Conservation (phyloP, 2,113 vertebrate species). For the Seriola aureovittata region DNA sequence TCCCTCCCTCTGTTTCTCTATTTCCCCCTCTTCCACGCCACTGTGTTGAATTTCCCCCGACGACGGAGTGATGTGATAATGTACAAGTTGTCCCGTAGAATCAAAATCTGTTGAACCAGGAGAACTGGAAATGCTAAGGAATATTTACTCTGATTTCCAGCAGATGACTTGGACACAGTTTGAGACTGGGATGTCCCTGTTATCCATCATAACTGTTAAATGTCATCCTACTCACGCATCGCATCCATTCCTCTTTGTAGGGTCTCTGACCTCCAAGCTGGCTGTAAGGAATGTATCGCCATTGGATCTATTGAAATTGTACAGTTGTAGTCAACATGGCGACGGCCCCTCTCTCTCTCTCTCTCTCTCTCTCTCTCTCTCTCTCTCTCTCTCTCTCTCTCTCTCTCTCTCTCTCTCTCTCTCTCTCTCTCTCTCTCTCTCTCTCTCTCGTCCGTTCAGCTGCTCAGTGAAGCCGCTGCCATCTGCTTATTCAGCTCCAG, state of each 20-base stretch:
- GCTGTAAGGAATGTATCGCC: background rate
- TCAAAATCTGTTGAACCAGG: constrained; percentile 14
- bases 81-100: constrained; percentile 46
- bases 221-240: background rate
- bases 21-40: constrained; percentile 59
- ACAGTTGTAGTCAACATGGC: constrained; percentile 60
- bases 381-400: constrained; percentile 27
- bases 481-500: constrained; percentile 74
- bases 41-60: constrained; percentile 66
- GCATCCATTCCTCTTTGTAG: background rate
- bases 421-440: constrained; percentile 28
- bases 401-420: constrained; percentile 45
- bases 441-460: constrained; percentile 54
- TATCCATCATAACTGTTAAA: background rate
- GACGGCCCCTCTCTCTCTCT: constrained; percentile 47
- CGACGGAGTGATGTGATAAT: constrained; percentile 72
- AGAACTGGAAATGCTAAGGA: background rate
- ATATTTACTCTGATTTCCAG: background rate
- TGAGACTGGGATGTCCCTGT: background rate
- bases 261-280: constrained; percentile 19
- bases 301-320: constrained; percentile 43
- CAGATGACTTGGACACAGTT: background rate
- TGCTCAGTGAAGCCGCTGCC: constrained; percentile 55
- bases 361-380: constrained; percentile 28
- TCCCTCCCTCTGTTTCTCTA: constrained; percentile 61